Percentiles rank a stretch among this genome's conserved stretches.
These are phyloP conservation scores for Polydesmus complanatus DNA, from an alignment of 2,888 invertebrate species.

Conservation along the genomic window DNA sequence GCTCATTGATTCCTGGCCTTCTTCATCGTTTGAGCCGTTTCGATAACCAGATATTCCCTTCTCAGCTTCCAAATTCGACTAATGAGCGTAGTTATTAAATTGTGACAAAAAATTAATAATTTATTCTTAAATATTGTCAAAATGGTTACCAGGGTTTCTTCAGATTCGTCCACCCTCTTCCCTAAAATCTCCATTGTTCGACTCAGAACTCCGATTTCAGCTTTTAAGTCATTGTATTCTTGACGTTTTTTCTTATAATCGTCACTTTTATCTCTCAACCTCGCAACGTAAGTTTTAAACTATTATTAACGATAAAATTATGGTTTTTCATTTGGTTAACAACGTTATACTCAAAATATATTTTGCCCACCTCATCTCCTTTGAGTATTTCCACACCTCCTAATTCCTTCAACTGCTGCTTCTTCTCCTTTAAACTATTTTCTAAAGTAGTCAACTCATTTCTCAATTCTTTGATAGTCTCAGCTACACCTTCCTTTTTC, in stretches of 20 bases:
- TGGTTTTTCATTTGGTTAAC: background rate
- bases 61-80: slow-evolving; percentile 26
- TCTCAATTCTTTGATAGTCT: slow-evolving; percentile 51
- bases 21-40: slow-evolving; percentile 36
- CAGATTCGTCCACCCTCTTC: slow-evolving; percentile 36
- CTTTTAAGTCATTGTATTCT: slow-evolving; percentile 56
- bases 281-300: slow-evolving; percentile 68
- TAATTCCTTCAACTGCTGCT: slow-evolving; percentile 32
- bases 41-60: slow-evolving; percentile 36
- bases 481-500: slow-evolving; percentile 61
- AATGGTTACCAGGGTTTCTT: slow-evolving; percentile 40
- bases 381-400: slow-evolving; percentile 54
- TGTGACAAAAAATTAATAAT: slow-evolving; percentile 1
- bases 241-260: slow-evolving; percentile 65
- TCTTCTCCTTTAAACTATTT: slow-evolving; percentile 43
- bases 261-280: slow-evolving; percentile 62
- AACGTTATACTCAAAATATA: too few relatives aligned
- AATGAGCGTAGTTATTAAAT: background rate
- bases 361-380: slow-evolving; percentile 48
- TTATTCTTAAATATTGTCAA: background rate
- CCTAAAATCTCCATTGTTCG: slow-evolving; percentile 59
- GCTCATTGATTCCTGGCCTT: slow-evolving; percentile 39
- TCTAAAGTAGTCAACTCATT: slow-evolving; percentile 46
- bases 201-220: slow-evolving; percentile 59
- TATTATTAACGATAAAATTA: slow-evolving; percentile 6